Evolutionary conservation across 2,888 invertebrate species (phyloP).

Genomic region (Petrolisthes manimaculis): DNA sequence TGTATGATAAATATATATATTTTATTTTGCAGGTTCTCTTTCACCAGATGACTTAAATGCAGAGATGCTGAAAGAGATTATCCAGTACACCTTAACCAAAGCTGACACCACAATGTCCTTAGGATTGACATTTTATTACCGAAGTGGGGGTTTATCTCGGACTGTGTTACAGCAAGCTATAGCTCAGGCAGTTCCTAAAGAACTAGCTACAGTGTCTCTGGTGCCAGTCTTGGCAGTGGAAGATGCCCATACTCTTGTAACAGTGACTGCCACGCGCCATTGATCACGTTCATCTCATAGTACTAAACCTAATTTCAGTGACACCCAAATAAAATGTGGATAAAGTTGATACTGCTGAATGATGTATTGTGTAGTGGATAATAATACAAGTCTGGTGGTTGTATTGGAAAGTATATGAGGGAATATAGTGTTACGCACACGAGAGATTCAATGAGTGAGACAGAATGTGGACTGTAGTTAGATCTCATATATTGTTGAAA

Average conservation of each 20-base stretch:
- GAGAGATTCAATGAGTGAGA: no score
- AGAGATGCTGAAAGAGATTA: slow-evolving; percentile 45
- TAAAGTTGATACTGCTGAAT: background rate
- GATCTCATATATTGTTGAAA: no score
- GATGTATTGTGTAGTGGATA: background rate
- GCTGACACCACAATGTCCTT: slow-evolving; percentile 43
- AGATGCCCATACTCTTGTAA: slow-evolving; percentile 38
- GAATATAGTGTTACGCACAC: background rate
- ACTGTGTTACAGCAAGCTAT: slow-evolving; percentile 43
- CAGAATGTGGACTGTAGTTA: no score
- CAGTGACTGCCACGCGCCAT: slow-evolving; percentile 43
- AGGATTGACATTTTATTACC: slow-evolving; percentile 45
- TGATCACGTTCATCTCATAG: slow-evolving; percentile 31
- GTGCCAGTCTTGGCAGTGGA: slow-evolving; percentile 59
- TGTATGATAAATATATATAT: background rate
- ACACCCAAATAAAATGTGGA: background rate
- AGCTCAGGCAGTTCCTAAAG: slow-evolving; percentile 4
- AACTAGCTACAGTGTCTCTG: slow-evolving; percentile 31
- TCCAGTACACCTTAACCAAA: slow-evolving; percentile 47
- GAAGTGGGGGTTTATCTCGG: slow-evolving; percentile 30
- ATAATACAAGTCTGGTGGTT: background rate
- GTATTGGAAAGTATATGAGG: background rate
- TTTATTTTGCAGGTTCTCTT: slow-evolving; percentile 39
- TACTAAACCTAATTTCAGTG: background rate
- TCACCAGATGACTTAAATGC: slow-evolving; percentile 40